Base-by-base conservation (phyloP, 2,113 vertebrate genomes). In the Chrysochloris asiatica region DNA sequence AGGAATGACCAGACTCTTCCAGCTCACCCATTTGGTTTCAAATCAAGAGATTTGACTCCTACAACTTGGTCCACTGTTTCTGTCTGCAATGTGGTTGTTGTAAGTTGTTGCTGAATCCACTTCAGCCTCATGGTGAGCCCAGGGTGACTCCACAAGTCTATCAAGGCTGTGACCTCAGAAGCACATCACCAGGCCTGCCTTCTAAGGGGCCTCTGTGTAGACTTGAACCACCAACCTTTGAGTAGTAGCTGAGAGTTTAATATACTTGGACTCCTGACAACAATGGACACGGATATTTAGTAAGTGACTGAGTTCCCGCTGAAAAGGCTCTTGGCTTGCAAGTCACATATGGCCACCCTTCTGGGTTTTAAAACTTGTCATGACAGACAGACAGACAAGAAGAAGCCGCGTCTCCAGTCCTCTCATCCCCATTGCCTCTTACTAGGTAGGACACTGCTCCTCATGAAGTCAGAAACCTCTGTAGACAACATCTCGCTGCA, bases 281-380 rank as follows among this genome's bases (percentile, higher is more conserved):
- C 3, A 17, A 82, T 94, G 78, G 56, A 82, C 3, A 36, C 92
- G 79, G 95, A 63, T 38, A n/a, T 91, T 63, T 95, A 90, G 54
- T 95, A 96, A 96, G 54, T 95, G 75, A 93, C 90, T 90, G 59
- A 41, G n/a, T 26, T 84, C 36, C 65, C 90, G 95, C 88, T 96
- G 81, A 86, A 95, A 95, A 96, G n/a, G 33, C 61, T 73, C 80
- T 96, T 96, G 79, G 92, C 93, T 95, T 95, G 79, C 93, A 95
- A 94, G 79, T 93, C 6, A 0, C 48, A 30, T 69, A 47, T 54
- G 41, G 9, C 72, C 89, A 52, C 87, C 0, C 1, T 56, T 90
- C 43, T 89, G 71, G 21, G 95, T 95, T 93, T 96, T 84, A 87
- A 84, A 95, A 94, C 65, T 63, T 95, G 75, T 22, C 84, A 86